Conservation (phyloP, 1,140 invertebrate genomes). For the Diabrotica undecimpunctata region DNA sequence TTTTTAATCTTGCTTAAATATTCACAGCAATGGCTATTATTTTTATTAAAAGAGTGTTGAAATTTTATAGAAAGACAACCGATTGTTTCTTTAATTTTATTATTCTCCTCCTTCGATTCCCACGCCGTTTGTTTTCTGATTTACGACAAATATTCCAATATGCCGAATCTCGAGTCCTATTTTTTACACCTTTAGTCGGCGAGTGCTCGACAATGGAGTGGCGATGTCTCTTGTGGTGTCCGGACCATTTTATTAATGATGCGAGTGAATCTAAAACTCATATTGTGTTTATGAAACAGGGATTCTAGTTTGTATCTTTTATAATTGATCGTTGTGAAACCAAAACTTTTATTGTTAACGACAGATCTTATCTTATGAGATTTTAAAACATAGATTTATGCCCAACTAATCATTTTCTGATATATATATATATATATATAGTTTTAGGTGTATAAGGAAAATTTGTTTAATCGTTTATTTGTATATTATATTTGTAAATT, state of each 20-base stretch:
- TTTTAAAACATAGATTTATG: no score
- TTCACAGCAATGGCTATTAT: not conserved
- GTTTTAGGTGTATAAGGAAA: no score
- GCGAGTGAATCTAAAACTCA: not conserved
- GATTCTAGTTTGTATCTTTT: no score
- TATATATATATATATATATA: no score
- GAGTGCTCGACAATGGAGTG: not conserved
- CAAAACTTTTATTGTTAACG: no score
- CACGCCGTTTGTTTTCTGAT: slow-evolving; percentile 1
- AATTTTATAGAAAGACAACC: not conserved
- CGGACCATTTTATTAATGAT: not conserved
- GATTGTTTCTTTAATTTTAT: slow-evolving; percentile 1
- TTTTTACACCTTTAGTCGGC: not conserved
- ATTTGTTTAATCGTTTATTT: no score
- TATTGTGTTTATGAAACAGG: no score
- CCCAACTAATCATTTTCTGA: no score
- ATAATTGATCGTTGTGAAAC: no score
- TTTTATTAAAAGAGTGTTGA: not conserved
- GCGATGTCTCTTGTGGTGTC: not conserved
- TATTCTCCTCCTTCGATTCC: not conserved
- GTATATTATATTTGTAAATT: no score
- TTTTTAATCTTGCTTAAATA: not conserved
- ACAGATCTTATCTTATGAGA: no score
- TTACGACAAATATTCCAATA: not conserved
- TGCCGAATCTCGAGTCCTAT: not conserved